Evolutionary conservation across 2,797 vertebrate genomes (phyloP).

Genomic region (Lates japonicus): DNA sequence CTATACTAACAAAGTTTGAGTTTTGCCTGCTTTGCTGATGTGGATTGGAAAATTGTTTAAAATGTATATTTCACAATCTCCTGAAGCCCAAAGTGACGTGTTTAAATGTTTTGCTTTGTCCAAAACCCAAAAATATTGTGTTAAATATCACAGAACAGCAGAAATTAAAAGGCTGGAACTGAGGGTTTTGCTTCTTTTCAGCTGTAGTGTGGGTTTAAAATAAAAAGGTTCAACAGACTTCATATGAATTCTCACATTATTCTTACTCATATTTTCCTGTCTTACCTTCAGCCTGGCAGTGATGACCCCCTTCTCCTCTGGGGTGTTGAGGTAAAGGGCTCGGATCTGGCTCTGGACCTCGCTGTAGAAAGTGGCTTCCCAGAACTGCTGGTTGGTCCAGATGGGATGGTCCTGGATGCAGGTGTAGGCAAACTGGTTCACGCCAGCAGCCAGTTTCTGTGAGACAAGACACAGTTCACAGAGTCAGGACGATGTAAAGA

Average conservation of each 20-base stretch:
- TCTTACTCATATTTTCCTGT: not conserved
- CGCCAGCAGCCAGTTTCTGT: constrained; percentile 95
- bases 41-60: not conserved
- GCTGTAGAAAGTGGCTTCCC: constrained; percentile 98
- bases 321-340: constrained; percentile 91
- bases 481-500: constrained; percentile 8
- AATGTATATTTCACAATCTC: too few species aligned
- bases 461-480: constrained; percentile 38
- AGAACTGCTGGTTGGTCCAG: constrained; percentile 98
- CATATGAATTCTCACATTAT: not conserved
- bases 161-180: not conserved
- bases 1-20: not conserved
- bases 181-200: not conserved
- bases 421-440: constrained; percentile 98
- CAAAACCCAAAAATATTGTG: not conserved
- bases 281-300: constrained; percentile 88
- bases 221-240: not conserved
- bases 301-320: constrained; percentile 85
- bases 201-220: not conserved
- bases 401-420: constrained; percentile 98
- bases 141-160: not conserved
- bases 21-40: not conserved
- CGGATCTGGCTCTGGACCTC: constrained; percentile 97
- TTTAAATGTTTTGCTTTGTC: not conserved
- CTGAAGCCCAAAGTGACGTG: not conserved